These are phyloP conservation scores for Diuraphis noxia DNA, from an alignment of 1,140 invertebrate genomes.

Conservation along the genomic window DNA sequence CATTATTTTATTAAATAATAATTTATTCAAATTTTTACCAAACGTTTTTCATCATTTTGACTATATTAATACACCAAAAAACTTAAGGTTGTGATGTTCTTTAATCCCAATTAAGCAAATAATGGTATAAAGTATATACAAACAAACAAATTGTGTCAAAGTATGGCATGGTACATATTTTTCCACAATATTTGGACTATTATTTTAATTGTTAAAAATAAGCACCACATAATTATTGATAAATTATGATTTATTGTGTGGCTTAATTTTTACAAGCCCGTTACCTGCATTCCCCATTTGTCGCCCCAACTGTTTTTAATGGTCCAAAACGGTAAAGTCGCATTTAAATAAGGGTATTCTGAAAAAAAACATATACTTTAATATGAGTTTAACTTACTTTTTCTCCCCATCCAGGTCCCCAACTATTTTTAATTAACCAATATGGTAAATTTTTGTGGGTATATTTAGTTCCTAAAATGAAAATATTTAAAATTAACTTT, in stretches of 20 bases:
- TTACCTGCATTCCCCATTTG: constrained; percentile 76
- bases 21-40: too few species aligned
- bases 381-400: constrained; percentile 61
- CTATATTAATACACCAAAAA: too few species aligned
- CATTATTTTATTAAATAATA: too few species aligned
- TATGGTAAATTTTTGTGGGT: constrained; percentile 69
- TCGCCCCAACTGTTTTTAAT: constrained; percentile 93
- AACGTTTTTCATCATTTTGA: too few species aligned
- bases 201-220: constrained; percentile 6
- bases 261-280: constrained; percentile 60
- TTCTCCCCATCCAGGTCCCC: constrained; percentile 84
- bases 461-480: constrained; percentile 56
- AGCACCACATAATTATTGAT: not conserved
- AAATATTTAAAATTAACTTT: constrained; percentile 18
- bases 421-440: constrained; percentile 94
- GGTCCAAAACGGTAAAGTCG: constrained; percentile 85
- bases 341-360: constrained; percentile 81
- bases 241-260: constrained; percentile 59
- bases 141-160: not conserved
- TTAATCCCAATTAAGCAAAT: not conserved
- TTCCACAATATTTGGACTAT: constrained; percentile 9
- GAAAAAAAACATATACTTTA: constrained; percentile 61
- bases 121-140: not conserved
- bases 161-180: not conserved
- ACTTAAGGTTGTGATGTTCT: too few species aligned